Conservation (phyloP, 2,888 invertebrate genomes). For the Steinernema carpocapsae region DNA sequence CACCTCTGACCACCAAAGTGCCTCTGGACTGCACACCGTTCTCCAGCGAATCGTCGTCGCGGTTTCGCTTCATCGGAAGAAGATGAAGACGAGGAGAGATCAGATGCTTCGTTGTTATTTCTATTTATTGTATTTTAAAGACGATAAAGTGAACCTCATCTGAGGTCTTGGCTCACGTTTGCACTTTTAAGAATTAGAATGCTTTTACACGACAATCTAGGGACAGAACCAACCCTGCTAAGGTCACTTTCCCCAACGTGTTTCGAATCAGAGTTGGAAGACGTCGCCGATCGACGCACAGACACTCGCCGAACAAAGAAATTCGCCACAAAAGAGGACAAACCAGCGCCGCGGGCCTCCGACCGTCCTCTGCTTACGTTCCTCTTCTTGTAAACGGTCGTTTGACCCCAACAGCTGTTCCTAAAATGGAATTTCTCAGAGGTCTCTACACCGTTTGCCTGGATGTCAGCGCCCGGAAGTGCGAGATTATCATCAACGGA, state of each 20-base stretch:
- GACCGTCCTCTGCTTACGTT: not conserved
- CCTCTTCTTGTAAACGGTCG: not conserved
- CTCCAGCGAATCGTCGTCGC: not conserved
- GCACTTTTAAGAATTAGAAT: too few species aligned
- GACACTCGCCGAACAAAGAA: not conserved
- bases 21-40: not conserved
- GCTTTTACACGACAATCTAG: too few species aligned
- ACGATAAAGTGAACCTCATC: constrained; percentile 14
- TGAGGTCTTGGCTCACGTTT: too few species aligned
- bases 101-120: constrained; percentile 20
- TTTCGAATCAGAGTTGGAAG: too few species aligned
- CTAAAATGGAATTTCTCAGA: not conserved
- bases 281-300: not conserved
- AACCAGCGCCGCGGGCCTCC: not conserved
- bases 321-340: not conserved
- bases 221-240: too few species aligned
- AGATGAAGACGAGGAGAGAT: not conserved
- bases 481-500: constrained; percentile 5
- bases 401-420: not conserved
- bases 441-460: not conserved
- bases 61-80: constrained; percentile 15
- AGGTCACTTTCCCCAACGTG: too few species aligned
- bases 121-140: not conserved
- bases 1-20: not conserved
- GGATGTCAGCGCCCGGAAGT: not conserved